Conservation (phyloP, 2,113 vertebrate genomes). For the Sinocyclocheilus anophthalmus region DNA sequence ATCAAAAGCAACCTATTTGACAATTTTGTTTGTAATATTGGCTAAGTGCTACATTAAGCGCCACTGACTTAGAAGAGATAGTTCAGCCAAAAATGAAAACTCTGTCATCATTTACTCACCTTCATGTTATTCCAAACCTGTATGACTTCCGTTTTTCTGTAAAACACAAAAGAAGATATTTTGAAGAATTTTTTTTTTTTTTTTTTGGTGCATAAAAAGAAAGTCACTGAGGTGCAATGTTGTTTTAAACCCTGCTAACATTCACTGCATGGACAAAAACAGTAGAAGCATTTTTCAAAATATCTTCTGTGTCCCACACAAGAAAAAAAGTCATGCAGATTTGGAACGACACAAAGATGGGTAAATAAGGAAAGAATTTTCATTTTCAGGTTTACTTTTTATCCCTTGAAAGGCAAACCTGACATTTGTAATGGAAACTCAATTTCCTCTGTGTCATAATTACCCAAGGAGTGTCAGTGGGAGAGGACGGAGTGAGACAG, state of each 20-base stretch:
- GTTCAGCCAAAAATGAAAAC: too few species aligned
- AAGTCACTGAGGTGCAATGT: too few species aligned
- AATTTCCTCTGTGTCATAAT: conserved; percentile 29
- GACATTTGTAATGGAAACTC: conserved; percentile 34
- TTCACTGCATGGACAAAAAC: background rate
- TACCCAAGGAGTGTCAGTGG: conserved; percentile 23
- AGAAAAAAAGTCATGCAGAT: background rate
- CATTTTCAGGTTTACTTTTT: background rate
- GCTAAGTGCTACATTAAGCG: too few species aligned
- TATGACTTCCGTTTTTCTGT: too few species aligned
- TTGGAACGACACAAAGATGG: background rate
- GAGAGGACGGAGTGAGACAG: conserved; percentile 31
- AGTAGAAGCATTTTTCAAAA: background rate
- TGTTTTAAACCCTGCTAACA: background rate
- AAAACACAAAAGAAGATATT: too few species aligned
- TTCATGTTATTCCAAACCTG: too few species aligned
- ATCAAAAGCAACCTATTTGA: background rate
- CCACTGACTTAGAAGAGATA: too few species aligned
- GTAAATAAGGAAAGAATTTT: background rate
- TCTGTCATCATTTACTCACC: too few species aligned
- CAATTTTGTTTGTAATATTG: too few species aligned
- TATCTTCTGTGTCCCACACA: background rate
- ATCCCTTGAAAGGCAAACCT: background rate
- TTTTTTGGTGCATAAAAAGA: too few species aligned
- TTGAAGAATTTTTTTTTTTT: too few species aligned